Conservation (phyloP, 1,140 invertebrate species). For the Papilio glaucus region DNA sequence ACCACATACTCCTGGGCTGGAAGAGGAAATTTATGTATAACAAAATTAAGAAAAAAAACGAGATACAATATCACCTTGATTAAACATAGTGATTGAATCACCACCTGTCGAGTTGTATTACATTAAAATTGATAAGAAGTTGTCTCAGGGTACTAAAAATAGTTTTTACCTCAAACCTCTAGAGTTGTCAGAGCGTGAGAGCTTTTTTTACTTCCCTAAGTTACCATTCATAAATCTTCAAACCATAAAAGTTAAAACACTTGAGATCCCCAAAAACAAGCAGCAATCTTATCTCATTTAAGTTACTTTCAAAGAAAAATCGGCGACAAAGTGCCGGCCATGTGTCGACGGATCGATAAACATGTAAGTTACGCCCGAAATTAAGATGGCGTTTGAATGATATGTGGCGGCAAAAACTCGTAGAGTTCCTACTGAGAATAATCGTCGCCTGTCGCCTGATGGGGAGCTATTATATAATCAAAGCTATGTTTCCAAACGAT, state of each 20-base stretch:
- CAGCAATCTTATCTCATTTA: constrained; percentile 39
- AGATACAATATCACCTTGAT: background rate
- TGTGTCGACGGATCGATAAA: constrained; percentile 66
- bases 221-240: constrained; percentile 18
- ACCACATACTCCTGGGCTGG: too few species aligned
- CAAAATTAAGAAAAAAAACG: too few species aligned
- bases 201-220: background rate
- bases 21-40: too few species aligned
- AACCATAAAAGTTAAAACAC: constrained; percentile 22
- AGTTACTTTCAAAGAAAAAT: constrained; percentile 47
- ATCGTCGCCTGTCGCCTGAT: background rate
- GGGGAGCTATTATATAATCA: background rate
- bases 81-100: too few species aligned
- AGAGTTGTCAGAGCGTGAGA: background rate
- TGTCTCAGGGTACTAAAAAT: background rate
- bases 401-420: constrained; percentile 18
- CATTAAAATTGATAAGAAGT: constrained; percentile 6
- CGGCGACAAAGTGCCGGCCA: constrained; percentile 60
- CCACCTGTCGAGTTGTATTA: background rate
- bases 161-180: background rate
- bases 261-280: constrained; percentile 30
- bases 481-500: background rate
- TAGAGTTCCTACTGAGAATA: background rate
- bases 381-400: constrained; percentile 48
- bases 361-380: constrained; percentile 50